Percentiles rank a stretch among this genome's conserved stretches.
Evolutionary conservation across 2,797 vertebrate species (phyloP).

Genomic region (Harpagifer antarcticus): DNA sequence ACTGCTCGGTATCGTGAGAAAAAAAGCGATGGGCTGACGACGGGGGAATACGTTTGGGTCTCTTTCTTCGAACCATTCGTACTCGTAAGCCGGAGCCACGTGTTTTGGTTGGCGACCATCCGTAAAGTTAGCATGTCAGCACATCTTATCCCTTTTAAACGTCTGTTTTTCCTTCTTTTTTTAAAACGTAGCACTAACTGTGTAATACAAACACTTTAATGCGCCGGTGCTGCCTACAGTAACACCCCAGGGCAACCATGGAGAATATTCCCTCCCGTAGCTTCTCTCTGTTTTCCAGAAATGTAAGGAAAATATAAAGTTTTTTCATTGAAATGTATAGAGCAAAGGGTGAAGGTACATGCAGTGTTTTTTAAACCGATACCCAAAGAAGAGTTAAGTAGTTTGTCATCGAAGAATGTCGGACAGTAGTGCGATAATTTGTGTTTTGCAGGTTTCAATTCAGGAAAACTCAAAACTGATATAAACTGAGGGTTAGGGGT

Average conservation of each 20-base stretch:
- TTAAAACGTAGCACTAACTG: constrained; percentile 41
- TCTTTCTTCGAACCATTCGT: constrained; percentile 29
- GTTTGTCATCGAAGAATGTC: background rate
- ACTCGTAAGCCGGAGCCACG: constrained; percentile 52
- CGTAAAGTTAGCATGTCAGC: constrained; percentile 73
- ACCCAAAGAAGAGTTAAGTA: background rate
- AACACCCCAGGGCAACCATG: constrained; percentile 38
- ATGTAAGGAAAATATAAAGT: constrained; percentile 9
- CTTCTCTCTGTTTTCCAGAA: constrained; percentile 6
- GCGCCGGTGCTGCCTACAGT: constrained; percentile 2
- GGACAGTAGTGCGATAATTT: no score
- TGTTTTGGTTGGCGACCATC: constrained; percentile 76
- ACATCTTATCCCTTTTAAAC: constrained; percentile 64
- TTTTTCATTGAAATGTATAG: constrained; percentile 24
- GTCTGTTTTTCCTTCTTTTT: constrained; percentile 25
- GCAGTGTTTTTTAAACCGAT: background rate
- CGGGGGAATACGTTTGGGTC: constrained; percentile 37
- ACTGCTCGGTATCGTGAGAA: constrained; percentile 63
- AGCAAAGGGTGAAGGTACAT: constrained; percentile 24
- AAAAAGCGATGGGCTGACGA: constrained; percentile 58
- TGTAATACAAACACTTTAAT: constrained; percentile 31
- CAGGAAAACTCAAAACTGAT: background rate
- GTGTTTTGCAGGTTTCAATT: background rate
- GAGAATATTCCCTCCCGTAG: constrained; percentile 31
- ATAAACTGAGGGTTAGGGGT: no score